Evolutionary conservation across 2,113 vertebrate species (phyloP).

Genomic region (Phyllostomus discolor): DNA sequence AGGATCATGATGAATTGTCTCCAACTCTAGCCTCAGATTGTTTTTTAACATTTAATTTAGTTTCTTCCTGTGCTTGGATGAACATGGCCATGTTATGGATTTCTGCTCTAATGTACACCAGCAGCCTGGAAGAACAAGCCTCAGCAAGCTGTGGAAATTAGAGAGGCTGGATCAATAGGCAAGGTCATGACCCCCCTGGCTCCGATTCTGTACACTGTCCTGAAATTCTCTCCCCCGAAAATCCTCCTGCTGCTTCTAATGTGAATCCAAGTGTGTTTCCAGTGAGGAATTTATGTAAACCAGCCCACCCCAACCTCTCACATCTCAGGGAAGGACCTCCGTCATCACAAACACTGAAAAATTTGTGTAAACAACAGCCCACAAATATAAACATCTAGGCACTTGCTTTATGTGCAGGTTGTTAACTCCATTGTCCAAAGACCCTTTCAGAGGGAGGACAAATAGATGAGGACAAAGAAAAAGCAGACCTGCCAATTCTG

Average conservation of each 20-base stretch:
- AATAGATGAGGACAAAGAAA: conserved; percentile 46
- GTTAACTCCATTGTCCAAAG: conserved; percentile 40
- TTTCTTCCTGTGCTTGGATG: conserved; percentile 99
- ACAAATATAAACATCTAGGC: conserved; percentile 52
- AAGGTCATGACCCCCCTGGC: conserved; percentile 89
- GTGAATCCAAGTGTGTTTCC: conserved; percentile 75
- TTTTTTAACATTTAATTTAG: conserved; percentile 99
- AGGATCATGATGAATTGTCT: conserved; percentile 99
- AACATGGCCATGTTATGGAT: conserved; percentile 98
- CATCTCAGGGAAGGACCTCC: conserved; percentile 57
- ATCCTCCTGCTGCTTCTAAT: conserved; percentile 76
- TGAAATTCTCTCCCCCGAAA: conserved; percentile 83
- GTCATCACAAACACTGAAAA: conserved; percentile 62
- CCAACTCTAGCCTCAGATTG: conserved; percentile 95
- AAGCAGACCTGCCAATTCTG: background rate
- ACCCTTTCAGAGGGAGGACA: conserved; percentile 35
- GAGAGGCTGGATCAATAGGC: conserved; percentile 97
- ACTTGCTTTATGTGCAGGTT: conserved; percentile 42
- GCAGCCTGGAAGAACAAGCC: conserved; percentile 92
- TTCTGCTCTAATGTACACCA: conserved; percentile 98
- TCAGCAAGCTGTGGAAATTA: conserved; percentile 97
- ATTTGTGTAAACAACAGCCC: conserved; percentile 51
- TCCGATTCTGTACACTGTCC: conserved; percentile 84
- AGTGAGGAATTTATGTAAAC: conserved; percentile 71
- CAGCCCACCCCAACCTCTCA: background rate